Evolutionary conservation across 37 sponge, comb jelly and placozoan species (phyloP).

Genomic region (Axinella damicornis): DNA sequence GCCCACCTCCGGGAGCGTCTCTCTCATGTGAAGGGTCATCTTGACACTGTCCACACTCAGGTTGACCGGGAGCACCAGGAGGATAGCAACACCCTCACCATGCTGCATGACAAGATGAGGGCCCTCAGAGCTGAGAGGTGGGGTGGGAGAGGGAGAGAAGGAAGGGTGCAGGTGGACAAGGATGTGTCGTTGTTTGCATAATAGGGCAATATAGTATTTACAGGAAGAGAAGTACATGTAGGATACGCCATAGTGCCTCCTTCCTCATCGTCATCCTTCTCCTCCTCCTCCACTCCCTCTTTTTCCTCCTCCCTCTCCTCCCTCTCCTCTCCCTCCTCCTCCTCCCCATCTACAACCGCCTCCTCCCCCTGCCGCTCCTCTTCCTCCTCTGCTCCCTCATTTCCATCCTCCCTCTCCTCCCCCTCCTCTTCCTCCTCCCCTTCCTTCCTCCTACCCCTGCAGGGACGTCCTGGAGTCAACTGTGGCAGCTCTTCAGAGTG

Average conservation of each 20-base stretch:
- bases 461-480: slow-evolving; percentile 14
- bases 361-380: too few species aligned
- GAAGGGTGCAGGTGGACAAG: neutral
- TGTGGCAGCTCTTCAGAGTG: neutral
- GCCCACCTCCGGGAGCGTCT: neutral
- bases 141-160: neutral
- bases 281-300: too few species aligned
- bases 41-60: neutral
- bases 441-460: neutral
- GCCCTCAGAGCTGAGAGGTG: slow-evolving; percentile 8
- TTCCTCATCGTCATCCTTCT: too few species aligned
- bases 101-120: neutral
- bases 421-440: too few species aligned
- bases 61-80: slow-evolving; percentile 1
- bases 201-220: too few species aligned
- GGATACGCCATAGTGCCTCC: too few species aligned
- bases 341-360: too few species aligned
- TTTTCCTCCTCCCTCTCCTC: too few species aligned
- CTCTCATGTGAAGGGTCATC: neutral
- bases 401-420: too few species aligned
- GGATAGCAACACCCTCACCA: neutral
- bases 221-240: too few species aligned
- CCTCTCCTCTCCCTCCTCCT: too few species aligned
- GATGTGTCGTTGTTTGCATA: neutral
- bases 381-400: too few species aligned